Evolutionary conservation across 2,113 vertebrate genomes (phyloP).

Genomic region (Neofelis nebulosa): DNA sequence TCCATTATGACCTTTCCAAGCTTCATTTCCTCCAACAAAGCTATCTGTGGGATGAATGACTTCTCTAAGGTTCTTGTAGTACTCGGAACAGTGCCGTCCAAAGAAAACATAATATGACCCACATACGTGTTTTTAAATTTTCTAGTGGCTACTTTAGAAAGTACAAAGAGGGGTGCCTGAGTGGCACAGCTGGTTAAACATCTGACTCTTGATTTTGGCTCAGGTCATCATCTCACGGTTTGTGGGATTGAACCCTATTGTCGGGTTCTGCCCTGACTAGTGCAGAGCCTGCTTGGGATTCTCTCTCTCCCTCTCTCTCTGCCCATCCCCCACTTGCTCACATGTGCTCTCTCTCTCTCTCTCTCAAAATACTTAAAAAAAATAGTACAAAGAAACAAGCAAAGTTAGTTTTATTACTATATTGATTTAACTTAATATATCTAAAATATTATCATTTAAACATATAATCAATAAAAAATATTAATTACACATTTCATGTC

Average conservation of each 20-base stretch:
- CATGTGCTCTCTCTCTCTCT: too few species aligned
- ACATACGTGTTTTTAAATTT: background rate
- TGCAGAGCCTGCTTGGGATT: too few species aligned
- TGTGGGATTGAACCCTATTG: too few species aligned
- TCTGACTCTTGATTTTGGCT: too few species aligned
- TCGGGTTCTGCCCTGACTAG: too few species aligned
- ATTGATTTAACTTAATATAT: background rate
- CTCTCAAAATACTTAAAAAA: too few species aligned
- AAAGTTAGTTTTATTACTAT: background rate
- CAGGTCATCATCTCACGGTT: too few species aligned
- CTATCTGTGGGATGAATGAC: background rate
- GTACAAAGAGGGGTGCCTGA: background rate
- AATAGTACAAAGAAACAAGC: background rate
- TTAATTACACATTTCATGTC: background rate
- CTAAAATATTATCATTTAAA: background rate
- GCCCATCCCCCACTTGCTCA: too few species aligned
- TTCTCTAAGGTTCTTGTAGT: background rate
- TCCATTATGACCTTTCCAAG: background rate
- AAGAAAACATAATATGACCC: background rate
- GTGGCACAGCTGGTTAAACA: too few species aligned
- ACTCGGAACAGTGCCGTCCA: background rate
- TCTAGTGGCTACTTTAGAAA: background rate
- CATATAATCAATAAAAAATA: background rate
- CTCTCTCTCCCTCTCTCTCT: too few species aligned
- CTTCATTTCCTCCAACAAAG: background rate